Evolutionary conservation across 1,140 invertebrate species (phyloP).

Genomic region (Macrosteles quadrilineatus): DNA sequence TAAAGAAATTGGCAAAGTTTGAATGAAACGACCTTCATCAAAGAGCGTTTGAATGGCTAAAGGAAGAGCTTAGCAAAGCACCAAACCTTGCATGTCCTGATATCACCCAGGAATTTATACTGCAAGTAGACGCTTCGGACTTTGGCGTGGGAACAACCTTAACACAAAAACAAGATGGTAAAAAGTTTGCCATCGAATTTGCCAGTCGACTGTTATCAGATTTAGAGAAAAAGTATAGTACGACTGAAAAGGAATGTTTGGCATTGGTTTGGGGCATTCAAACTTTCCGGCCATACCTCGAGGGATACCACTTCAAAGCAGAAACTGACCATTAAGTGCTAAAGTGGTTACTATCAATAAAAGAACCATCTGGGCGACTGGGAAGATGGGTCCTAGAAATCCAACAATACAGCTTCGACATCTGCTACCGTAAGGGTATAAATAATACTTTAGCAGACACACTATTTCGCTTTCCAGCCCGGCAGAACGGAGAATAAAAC

Average conservation of each 20-base stretch:
- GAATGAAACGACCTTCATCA: conserved; percentile 27
- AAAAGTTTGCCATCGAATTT: conserved; percentile 46
- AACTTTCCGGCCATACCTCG: too few species aligned
- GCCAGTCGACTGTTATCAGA: too few species aligned
- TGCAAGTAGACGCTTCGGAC: too few species aligned
- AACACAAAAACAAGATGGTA: conserved; percentile 38
- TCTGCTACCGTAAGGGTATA: conserved; percentile 48
- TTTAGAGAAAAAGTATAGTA: conserved; percentile 47
- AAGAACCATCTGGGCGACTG: conserved; percentile 45
- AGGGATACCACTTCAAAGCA: too few species aligned
- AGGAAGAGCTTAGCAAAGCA: too few species aligned
- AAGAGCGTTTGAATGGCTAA: too few species aligned
- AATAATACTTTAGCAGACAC: conserved; percentile 47
- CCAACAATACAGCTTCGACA: too few species aligned
- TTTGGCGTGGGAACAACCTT: too few species aligned
- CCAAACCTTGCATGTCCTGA: conserved; percentile 42
- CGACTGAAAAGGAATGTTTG: conserved; percentile 49
- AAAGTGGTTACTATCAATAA: conserved; percentile 47
- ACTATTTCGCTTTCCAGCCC: neutral
- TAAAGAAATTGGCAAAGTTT: conserved; percentile 41
- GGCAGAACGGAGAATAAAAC: too few species aligned
- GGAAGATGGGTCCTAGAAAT: too few species aligned
- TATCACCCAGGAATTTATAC: conserved; percentile 41
- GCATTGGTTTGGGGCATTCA: too few species aligned
- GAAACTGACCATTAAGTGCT: conserved; percentile 45